Base-by-base conservation (phyloP, 2,797 vertebrate genomes). In the Hemibagrus guttatus region DNA sequence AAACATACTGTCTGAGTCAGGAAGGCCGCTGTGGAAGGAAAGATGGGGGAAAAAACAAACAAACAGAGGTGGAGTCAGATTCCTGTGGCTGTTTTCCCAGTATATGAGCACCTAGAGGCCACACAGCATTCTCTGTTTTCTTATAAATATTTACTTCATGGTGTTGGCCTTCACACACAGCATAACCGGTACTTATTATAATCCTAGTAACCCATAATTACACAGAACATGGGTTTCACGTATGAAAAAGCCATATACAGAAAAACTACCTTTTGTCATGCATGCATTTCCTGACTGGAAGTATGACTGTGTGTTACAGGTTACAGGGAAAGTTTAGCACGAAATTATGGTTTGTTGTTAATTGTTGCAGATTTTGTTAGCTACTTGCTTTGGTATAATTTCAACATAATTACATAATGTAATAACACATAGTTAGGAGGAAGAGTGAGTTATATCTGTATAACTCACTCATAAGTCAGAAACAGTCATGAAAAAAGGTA, bases 1-100 rank as follows among this genome's bases (percentile, higher is more conserved):
- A 99, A 96, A 95, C 98, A 99, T 85, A 99, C 97, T 0, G 98
- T 99, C 93, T 99, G 98, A 91, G 98, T 99, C 96, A 99, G 95
- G 95, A 99, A 99, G 93, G 98, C 98, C 94, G 98, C 98, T 99
- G 95, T 21, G 49, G 35, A 12, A 7, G 4, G 81, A 85, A 16
- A 49, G 46, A 49, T 5, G 46, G 46, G 46, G 46, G 9, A 28
- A 11, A 19, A 0, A 49, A 89, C 74, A 92, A 42, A 88, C 12
- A 3, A 54, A 23, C 13, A 49, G 19, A 68, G 4, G 49, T 58
- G 35, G 13, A 58, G 46, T 76, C 17, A 85, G 39, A 49, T 11
- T 64, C 59, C 39, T 64, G 79, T 49, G 59, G 59, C 19, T 63
- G 39, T 63, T 42, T 39, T 35, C 31, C 19, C 56, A 42, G 31